phyloP scores from a whole-genome alignment of 23 tunicate species.

The Clavelina lepadiformis region DNA sequence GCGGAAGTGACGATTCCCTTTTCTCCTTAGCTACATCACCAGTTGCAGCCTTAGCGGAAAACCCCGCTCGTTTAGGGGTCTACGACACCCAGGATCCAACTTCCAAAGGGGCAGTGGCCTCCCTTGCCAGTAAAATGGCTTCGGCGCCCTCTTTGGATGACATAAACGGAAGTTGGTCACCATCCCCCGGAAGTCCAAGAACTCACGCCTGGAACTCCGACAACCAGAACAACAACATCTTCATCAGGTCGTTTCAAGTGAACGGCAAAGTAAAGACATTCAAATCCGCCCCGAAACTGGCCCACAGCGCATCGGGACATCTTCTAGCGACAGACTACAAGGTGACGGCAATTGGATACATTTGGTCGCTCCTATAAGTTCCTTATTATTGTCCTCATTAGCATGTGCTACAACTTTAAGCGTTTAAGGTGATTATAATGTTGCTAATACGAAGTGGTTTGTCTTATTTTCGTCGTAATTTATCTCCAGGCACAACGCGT shows the following conservation, averaged over 20 bases:
- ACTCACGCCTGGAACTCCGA: not conserved
- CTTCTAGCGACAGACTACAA: conserved; percentile 50
- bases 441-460: too few species aligned
- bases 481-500: conserved; percentile 44
- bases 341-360: conserved; percentile 12
- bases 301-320: conserved; percentile 22
- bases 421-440: too few species aligned
- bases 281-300: conserved; percentile 43
- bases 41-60: conserved; percentile 28
- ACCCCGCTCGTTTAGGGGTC: conserved; percentile 26
- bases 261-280: conserved; percentile 25
- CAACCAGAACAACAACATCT: not conserved
- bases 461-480: too few species aligned
- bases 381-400: too few species aligned
- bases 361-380: too few species aligned
- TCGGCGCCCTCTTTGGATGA: conserved; percentile 5
- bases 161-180: not conserved
- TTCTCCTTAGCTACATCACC: conserved; percentile 36
- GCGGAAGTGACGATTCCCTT: conserved; percentile 22
- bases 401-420: too few species aligned
- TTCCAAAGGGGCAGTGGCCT: conserved; percentile 31
- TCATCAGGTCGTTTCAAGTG: conserved; percentile 22
- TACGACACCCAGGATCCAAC: conserved; percentile 31
- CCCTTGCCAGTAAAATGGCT: conserved; percentile 12
- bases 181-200: not conserved